These are phyloP conservation scores for Pteria penguin DNA, from an alignment of 2,888 invertebrate species.

Conservation along the genomic window DNA sequence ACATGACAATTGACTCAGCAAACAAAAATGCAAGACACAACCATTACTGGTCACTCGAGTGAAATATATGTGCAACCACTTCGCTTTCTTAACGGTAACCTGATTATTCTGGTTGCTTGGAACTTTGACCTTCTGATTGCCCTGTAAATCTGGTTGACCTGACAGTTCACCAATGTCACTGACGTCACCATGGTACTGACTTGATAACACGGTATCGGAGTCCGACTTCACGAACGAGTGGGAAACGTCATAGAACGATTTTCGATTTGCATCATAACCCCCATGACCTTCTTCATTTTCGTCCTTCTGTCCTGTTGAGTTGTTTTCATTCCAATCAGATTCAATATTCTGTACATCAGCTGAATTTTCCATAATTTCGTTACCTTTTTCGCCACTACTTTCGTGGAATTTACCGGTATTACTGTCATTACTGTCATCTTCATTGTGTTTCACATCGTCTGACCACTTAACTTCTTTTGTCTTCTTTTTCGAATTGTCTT, in stretches of 20 bases:
- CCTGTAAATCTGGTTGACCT: background rate
- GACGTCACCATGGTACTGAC: slow-evolving; percentile 21
- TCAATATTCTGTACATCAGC: background rate
- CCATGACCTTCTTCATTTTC: background rate
- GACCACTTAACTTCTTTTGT: background rate
- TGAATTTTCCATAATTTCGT: too few species aligned
- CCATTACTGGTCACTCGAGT: too few species aligned
- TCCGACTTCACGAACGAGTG: slow-evolving; percentile 26
- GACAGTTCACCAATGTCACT: slow-evolving; percentile 12
- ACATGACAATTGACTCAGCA: too few species aligned
- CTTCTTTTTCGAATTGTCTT: background rate
- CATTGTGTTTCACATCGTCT: background rate
- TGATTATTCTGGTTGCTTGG: too few species aligned
- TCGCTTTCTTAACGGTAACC: too few species aligned
- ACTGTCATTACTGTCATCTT: background rate
- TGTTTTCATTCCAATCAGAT: background rate
- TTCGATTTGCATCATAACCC: background rate
- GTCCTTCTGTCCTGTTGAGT: background rate
- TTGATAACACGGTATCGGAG: slow-evolving; percentile 15
- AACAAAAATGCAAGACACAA: too few species aligned
- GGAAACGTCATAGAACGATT: background rate
- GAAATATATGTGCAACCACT: too few species aligned
- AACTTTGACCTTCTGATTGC: background rate
- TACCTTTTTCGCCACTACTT: too few species aligned
- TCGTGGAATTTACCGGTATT: too few species aligned